A percentile compares a stretch with the other conserved stretches of the same genome.
These are phyloP conservation scores for Gasteruption jaculator DNA, from an alignment of 2,888 invertebrate genomes.

Conservation along the genomic window DNA sequence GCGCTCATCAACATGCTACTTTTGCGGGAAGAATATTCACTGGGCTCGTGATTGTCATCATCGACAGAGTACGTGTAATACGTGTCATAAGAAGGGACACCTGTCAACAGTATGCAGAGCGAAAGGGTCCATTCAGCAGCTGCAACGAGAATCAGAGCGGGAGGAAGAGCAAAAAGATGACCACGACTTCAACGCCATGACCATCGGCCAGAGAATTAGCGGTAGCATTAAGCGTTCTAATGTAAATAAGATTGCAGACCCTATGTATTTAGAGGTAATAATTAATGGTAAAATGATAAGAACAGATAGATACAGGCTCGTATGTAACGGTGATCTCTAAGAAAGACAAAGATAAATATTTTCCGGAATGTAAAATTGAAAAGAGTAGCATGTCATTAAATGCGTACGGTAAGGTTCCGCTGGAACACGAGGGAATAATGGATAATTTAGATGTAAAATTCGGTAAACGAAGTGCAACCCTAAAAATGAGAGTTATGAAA, in stretches of 20 bases:
- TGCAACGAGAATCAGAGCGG: background rate
- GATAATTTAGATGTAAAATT: conserved; percentile 21
- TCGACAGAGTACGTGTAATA: conserved; percentile 14
- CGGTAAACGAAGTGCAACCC: conserved; percentile 10
- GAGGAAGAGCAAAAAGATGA: background rate
- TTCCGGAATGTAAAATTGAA: conserved; percentile 15
- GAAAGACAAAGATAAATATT: conserved; percentile 19
- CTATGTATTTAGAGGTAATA: conserved; percentile 14
- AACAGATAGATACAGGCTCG: conserved; percentile 27
- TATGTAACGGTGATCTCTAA: conserved; percentile 21
- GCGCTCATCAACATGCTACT: conserved; percentile 9
- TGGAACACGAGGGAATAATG: conserved; percentile 19
- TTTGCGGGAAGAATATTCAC: conserved; percentile 17
- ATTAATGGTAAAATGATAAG: conserved; percentile 16
- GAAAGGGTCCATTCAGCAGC: background rate
- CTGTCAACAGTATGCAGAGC: conserved; percentile 14
- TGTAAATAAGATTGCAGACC: background rate
- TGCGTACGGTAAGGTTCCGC: conserved; percentile 22
- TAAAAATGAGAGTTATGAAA: conserved; percentile 20
- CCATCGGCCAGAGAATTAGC: background rate
- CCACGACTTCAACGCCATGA: background rate
- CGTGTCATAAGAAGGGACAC: conserved; percentile 20
- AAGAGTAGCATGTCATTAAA: conserved; percentile 14
- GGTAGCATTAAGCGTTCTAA: background rate
- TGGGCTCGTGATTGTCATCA: conserved; percentile 12